These are phyloP conservation scores for Hoplodrina ambigua DNA, from an alignment of 2,888 invertebrate genomes.

Conservation along the genomic window DNA sequence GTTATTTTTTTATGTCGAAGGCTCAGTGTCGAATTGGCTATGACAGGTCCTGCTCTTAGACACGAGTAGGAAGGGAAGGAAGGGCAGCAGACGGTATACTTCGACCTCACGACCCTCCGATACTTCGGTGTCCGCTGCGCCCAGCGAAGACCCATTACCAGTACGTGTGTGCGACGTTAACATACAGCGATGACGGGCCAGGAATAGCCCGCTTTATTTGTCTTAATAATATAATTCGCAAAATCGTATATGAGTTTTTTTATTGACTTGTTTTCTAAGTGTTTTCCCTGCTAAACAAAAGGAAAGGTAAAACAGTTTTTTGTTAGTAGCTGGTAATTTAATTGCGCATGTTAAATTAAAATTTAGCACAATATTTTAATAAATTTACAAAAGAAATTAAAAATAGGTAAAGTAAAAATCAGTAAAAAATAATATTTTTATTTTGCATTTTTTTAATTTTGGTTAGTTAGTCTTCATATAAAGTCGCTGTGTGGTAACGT, in stretches of 20 bases:
- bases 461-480: slow-evolving; percentile 25
- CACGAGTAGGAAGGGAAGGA: slow-evolving; percentile 87
- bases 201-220: slow-evolving; percentile 63
- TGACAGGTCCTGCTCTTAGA: slow-evolving; percentile 90
- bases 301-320: slow-evolving; percentile 46
- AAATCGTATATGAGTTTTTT: slow-evolving; percentile 34
- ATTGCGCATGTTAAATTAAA: slow-evolving; percentile 33
- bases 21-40: slow-evolving; percentile 83
- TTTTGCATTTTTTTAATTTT: slow-evolving; percentile 26
- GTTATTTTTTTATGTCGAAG: slow-evolving; percentile 41
- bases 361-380: slow-evolving; percentile 21
- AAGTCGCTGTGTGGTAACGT: slow-evolving; percentile 85
- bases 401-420: neutral
- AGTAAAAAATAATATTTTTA: neutral
- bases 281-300: slow-evolving; percentile 40
- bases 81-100: slow-evolving; percentile 84
- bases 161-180: slow-evolving; percentile 84
- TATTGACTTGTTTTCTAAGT: slow-evolving; percentile 26
- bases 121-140: slow-evolving; percentile 87
- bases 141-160: slow-evolving; percentile 89
- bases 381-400: neutral
- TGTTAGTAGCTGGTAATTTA: slow-evolving; percentile 19
- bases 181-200: slow-evolving; percentile 81
- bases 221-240: slow-evolving; percentile 24
- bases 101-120: slow-evolving; percentile 87